phyloP scores from a whole-genome alignment of 2,113 vertebrate species.

The Petromus typicus region DNA sequence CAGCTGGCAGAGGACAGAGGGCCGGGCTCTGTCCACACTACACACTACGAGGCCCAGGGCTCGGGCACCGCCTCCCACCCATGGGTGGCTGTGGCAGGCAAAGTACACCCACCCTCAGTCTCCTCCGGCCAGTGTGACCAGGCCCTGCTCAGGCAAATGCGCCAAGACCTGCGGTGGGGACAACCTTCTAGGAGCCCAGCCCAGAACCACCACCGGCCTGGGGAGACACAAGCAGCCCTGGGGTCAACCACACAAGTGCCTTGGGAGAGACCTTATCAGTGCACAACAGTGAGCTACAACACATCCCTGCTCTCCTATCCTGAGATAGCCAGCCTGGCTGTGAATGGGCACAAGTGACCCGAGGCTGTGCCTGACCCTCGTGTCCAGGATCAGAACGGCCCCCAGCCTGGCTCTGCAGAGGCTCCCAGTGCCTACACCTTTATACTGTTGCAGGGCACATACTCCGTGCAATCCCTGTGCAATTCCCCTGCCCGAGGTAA shows the following conservation, averaged over 20 bases:
- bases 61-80: not conserved
- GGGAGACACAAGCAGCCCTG: not conserved
- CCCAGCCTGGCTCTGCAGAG: not conserved
- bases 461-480: fast-evolving
- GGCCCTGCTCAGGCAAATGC: not conserved
- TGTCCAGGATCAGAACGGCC: no score
- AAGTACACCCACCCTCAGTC: fast-evolving
- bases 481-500: no score
- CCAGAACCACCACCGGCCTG: not conserved
- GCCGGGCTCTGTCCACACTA: fast-evolving
- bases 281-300: no score
- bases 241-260: not conserved
- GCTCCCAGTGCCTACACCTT: fast-evolving
- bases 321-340: fast-evolving
- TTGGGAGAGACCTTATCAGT: not conserved
- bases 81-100: not conserved
- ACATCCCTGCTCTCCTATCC: not conserved
- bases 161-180: not conserved
- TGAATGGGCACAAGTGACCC: fast-evolving
- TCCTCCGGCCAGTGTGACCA: not conserved
- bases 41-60: not conserved
- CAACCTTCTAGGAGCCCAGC: fast-evolving
- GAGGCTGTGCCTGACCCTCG: not conserved
- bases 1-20: not conserved
- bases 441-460: no score